These are phyloP conservation scores for Crotalus tigris DNA, from an alignment of 2,113 vertebrate genomes.

Conservation along the genomic window DNA sequence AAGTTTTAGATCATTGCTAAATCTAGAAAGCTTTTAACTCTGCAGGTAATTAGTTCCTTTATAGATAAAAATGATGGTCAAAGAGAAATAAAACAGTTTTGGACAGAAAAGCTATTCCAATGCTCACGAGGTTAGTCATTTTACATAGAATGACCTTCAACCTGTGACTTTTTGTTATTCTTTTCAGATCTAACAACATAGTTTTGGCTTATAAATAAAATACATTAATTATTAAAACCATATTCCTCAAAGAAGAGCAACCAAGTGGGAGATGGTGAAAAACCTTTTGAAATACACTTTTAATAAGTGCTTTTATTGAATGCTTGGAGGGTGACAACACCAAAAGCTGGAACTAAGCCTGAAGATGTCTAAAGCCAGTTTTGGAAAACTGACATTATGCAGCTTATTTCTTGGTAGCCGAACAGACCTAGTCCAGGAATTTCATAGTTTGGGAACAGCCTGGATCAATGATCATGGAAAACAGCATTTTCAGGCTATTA, in stretches of 20 bases:
- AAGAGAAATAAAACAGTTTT: background rate
- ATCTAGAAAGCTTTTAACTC: background rate
- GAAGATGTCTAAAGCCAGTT: background rate
- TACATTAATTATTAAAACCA: conserved; percentile 57
- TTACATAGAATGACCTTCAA: background rate
- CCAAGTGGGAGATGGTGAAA: conserved; percentile 31
- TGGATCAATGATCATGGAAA: background rate
- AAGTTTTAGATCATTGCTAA: background rate
- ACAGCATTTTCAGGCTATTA: background rate
- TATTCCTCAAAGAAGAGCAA: conserved; percentile 40
- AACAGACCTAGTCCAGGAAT: background rate
- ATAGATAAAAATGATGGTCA: background rate
- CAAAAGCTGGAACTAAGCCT: conserved; percentile 24
- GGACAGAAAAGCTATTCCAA: background rate
- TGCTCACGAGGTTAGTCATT: background rate
- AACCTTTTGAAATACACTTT: conserved; percentile 37
- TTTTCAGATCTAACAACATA: conserved; percentile 42
- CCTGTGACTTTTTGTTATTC: conserved; percentile 26
- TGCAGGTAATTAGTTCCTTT: background rate
- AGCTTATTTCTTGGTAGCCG: background rate
- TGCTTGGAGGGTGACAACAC: conserved; percentile 42
- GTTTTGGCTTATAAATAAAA: conserved; percentile 59
- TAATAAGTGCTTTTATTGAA: conserved; percentile 39
- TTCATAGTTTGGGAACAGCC: background rate
- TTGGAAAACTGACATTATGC: background rate